A percentile compares a stretch with the other conserved stretches of the same genome.
Evolutionary conservation across 2,888 invertebrate species (phyloP).

Genomic region (Tinea pellionella): DNA sequence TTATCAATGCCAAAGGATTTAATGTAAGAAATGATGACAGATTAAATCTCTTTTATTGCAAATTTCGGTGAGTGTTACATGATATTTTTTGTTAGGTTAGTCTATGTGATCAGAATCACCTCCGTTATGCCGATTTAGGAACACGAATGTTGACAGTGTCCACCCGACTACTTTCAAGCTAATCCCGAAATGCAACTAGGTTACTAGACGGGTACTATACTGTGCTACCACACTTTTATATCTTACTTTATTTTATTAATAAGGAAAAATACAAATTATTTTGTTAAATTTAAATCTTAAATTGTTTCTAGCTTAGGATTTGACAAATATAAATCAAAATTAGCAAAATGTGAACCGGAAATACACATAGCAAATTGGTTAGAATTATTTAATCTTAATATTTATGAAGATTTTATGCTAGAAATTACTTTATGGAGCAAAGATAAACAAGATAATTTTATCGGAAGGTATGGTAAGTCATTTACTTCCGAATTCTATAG

Average conservation of each 20-base stretch:
- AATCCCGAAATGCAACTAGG: no score
- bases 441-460: constrained; percentile 48
- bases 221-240: no score
- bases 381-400: constrained; percentile 93
- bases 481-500: constrained; percentile 75
- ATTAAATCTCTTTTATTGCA: constrained; percentile 85
- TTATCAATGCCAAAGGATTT: constrained; percentile 91
- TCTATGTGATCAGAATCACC: no score
- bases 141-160: no score
- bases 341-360: constrained; percentile 54
- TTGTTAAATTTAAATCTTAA: no score
- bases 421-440: constrained; percentile 91
- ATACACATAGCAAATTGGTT: constrained; percentile 79
- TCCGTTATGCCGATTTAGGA: no score
- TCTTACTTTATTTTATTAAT: no score
- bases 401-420: constrained; percentile 88
- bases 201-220: no score
- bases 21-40: constrained; percentile 83
- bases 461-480: constrained; percentile 61
- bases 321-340: constrained; percentile 95
- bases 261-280: no score
- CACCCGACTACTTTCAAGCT: no score
- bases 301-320: constrained; percentile 82
- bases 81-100: no score
- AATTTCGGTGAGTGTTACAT: constrained; percentile 77